These are phyloP conservation scores for Gymnosoma rotundatum DNA, from an alignment of 2,888 invertebrate species.

Conservation along the genomic window DNA sequence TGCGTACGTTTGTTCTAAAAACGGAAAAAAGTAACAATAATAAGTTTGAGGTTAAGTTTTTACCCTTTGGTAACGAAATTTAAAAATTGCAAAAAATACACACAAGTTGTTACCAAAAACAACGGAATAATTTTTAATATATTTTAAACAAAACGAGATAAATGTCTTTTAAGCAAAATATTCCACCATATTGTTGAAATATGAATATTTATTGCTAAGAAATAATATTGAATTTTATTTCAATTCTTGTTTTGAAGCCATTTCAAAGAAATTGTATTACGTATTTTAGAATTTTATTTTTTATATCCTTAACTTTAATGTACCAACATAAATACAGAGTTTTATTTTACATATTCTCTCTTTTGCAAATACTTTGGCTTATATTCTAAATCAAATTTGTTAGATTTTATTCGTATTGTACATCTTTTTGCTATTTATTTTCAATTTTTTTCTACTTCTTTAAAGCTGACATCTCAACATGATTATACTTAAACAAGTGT, in stretches of 20 bases:
- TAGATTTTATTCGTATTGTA: constrained; percentile 49
- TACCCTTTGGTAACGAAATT: no score
- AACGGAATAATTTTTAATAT: no score
- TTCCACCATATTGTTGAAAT: constrained; percentile 35
- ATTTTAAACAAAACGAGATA: constrained; percentile 6
- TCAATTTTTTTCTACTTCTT: constrained; percentile 15
- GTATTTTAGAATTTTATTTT: constrained; percentile 13
- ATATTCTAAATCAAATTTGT: constrained; percentile 67
- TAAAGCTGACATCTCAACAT: constrained; percentile 69
- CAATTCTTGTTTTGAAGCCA: constrained; percentile 37
- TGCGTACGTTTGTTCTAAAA: no score
- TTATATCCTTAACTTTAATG: neutral
- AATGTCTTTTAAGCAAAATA: constrained; percentile 37
- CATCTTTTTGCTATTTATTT: constrained; percentile 18
- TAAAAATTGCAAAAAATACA: neutral
- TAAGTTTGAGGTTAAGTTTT: no score
- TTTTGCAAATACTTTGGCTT: constrained; percentile 52
- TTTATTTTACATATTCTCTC: constrained; percentile 16
- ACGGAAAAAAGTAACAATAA: no score
- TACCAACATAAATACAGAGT: neutral
- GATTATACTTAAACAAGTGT: constrained; percentile 67
- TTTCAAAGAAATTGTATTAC: constrained; percentile 43
- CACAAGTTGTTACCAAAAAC: neutral
- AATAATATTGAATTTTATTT: constrained; percentile 18
- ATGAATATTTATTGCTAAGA: constrained; percentile 17